A percentile compares a stretch with the other conserved stretches of the same genome.
phyloP scores from a whole-genome alignment of 2,888 invertebrate genomes.

The Drosophila affinis region DNA sequence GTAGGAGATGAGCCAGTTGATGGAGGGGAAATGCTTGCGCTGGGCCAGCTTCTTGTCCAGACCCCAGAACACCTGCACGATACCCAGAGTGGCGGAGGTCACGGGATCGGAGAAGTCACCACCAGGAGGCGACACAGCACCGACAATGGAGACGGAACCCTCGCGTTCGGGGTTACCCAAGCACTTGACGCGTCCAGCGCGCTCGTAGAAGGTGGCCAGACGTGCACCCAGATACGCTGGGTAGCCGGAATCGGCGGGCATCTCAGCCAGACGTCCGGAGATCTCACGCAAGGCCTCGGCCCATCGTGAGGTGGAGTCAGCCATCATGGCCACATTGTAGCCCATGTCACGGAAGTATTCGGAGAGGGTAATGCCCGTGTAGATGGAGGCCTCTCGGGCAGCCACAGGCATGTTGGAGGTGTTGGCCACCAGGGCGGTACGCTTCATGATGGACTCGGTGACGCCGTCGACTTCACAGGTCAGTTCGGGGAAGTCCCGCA shows the following conservation, averaged over 20 bases:
- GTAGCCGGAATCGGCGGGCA: constrained; percentile 99
- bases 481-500: constrained; percentile 99
- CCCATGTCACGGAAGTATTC: constrained; percentile 99
- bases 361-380: constrained; percentile 99
- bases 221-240: constrained; percentile 99
- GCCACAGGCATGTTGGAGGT: constrained; percentile 99
- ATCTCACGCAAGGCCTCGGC: constrained; percentile 99
- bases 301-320: constrained; percentile 99
- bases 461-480: constrained; percentile 97
- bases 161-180: constrained; percentile 98
- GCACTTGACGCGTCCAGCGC: constrained; percentile 98
- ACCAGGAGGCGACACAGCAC: constrained; percentile 99
- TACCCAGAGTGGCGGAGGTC: constrained; percentile 98
- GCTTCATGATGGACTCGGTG: constrained; percentile 99
- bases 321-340: constrained; percentile 99
- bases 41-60: constrained; percentile 99
- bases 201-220: constrained; percentile 99
- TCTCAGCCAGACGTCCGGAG: constrained; percentile 97
- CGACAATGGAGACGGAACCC: constrained; percentile 99
- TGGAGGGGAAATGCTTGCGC: constrained; percentile 99
- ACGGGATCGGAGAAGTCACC: constrained; percentile 99
- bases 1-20: constrained; percentile 99
- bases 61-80: constrained; percentile 99
- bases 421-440: constrained; percentile 99
- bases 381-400: constrained; percentile 99